Evolutionary conservation across 2,888 invertebrate species (phyloP).

Genomic region (Sturmia bella): DNA sequence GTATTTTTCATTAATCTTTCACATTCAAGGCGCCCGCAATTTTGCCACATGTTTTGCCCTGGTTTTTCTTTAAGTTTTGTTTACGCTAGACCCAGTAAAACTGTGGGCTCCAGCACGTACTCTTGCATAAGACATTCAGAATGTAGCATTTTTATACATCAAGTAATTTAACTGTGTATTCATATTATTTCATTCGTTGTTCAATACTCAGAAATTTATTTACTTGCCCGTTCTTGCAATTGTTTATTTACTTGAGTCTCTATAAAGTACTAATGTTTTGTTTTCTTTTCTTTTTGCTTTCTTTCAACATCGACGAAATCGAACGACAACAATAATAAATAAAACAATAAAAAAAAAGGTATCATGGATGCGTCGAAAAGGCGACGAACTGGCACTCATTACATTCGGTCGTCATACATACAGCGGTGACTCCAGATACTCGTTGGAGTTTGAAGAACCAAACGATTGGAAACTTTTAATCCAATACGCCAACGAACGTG

Average conservation of each 20-base stretch:
- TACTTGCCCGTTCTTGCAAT: slow-evolving; percentile 13
- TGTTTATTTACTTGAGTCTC: not conserved
- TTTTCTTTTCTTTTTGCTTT: slow-evolving; percentile 30
- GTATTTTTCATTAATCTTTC: not conserved
- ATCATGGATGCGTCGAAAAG: slow-evolving; percentile 87
- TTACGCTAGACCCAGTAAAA: not conserved
- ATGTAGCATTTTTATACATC: not conserved
- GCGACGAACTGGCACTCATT: slow-evolving; percentile 86
- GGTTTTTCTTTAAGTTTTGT: not conserved
- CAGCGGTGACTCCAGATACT: slow-evolving; percentile 86
- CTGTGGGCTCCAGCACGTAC: slow-evolving; percentile 23
- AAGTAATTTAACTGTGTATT: slow-evolving; percentile 52
- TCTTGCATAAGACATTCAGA: slow-evolving; percentile 29
- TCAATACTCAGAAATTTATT: slow-evolving; percentile 51
- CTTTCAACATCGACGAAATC: not conserved
- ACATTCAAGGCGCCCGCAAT: not conserved
- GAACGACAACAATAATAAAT: slow-evolving; percentile 29
- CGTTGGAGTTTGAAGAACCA: slow-evolving; percentile 87
- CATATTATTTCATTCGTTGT: slow-evolving; percentile 42
- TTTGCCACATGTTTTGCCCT: slow-evolving; percentile 4
- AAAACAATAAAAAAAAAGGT: slow-evolving; percentile 80
- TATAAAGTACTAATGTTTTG: slow-evolving; percentile 11
- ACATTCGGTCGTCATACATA: slow-evolving; percentile 87
- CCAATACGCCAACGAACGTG: slow-evolving; percentile 88
- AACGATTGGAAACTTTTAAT: slow-evolving; percentile 90